These are phyloP conservation scores for Nanger granti DNA, from an alignment of 2,113 vertebrate genomes.

Conservation along the genomic window DNA sequence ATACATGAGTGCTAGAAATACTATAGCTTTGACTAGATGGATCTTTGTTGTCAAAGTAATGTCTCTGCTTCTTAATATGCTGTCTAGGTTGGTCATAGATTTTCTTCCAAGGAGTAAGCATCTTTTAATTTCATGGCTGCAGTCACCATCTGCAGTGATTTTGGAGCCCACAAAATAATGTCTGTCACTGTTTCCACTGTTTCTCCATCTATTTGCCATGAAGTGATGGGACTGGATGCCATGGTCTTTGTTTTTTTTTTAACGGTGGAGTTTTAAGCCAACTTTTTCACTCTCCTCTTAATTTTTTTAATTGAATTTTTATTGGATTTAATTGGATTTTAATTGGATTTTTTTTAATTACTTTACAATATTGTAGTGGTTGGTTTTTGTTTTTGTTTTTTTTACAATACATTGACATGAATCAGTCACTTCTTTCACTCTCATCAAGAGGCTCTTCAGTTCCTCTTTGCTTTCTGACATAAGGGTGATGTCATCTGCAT, in stretches of 20 bases:
- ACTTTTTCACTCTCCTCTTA: not conserved
- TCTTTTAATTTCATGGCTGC: not conserved
- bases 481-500: not conserved
- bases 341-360: not conserved
- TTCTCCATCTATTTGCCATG: not conserved
- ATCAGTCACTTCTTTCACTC: not conserved
- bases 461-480: not conserved
- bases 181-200: not conserved
- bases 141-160: not conserved
- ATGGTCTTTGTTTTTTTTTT: not conserved
- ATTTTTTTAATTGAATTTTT: not conserved
- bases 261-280: not conserved
- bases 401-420: not conserved
- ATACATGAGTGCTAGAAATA: not conserved
- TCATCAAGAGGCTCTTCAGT: not conserved
- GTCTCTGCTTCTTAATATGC: not conserved
- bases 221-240: not conserved
- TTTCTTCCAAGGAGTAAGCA: not conserved
- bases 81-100: not conserved
- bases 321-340: too few species aligned
- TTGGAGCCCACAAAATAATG: not conserved
- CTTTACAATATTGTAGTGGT: not conserved
- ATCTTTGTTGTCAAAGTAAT: not conserved
- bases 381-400: not conserved
- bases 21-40: not conserved